Base-by-base conservation (phyloP, 2,113 vertebrate species). In the Cranoglanis bouderius region DNA sequence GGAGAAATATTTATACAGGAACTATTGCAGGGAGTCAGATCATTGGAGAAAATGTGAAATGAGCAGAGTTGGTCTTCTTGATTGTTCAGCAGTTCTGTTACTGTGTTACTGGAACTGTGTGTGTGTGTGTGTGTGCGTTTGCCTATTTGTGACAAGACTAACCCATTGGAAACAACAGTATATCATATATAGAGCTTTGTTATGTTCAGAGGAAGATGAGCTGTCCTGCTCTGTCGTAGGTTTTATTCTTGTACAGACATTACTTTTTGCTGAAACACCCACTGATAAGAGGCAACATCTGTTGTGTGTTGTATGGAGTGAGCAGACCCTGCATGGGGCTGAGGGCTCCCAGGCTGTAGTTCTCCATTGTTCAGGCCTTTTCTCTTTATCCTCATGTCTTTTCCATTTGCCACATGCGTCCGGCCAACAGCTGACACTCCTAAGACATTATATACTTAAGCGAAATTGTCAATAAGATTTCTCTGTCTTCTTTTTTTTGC, bases 211-310 rank as follows among this genome's bases (percentile, higher is more conserved):
- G 59, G 65, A 90, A 82, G 89, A 59, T 24, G 59, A 88, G 84
- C 77, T 85, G 82, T 90, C 82, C 96, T 96, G 96, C 96, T 88
- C 96, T 94, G 94, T 93, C 94, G 93, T 90, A 94, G 92, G 10
- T 89, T 96, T 96, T 96, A 95, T 91, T 95, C 93, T 94, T 92
- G 94, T 94, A 92, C 94, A 94, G 96, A 97, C 94, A 96, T 96
- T 96, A 95, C 96, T 97, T 96, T 96, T 97, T 97, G 95, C 95
- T 96, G 90, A 97, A 90, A 94, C 93, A 93, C 92, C 93, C 95
- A 93, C 92, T 94, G 96, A 97, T 98, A 97, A 97, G 96, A 96
- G 95, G 96, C 94, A 97, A 97, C 97, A 98, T 98, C 97, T 98
- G 97, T 96, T 98, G 97, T 97, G 94, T 94, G 95, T 97, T 97